Base-by-base conservation (phyloP, 2,113 vertebrate genomes). In the Pseudopodoces humilis region DNA sequence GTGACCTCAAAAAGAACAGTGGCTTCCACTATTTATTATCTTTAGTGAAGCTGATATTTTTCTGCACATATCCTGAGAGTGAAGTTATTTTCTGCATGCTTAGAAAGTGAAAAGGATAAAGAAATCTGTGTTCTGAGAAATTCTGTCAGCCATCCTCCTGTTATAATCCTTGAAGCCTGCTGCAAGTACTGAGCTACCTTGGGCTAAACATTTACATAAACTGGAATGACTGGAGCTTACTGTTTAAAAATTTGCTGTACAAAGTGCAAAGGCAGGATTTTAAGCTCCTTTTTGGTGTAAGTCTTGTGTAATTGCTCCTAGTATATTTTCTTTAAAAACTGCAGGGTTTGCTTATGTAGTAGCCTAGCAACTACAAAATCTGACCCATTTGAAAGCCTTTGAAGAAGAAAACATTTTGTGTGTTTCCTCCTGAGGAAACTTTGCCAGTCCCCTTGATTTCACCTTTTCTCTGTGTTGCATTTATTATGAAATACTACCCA, bases 341-440 rank as follows among this genome's bases (percentile, higher is more conserved):
- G 22, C 41, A 85, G 67, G 28, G 10, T 90, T 94, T 90, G 67
- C 82, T 93, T 93, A 39, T 72, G 14, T 77, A 47, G 90, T 88
- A 90, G 56, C 86, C 67, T 95, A 85, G 90, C 94, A 95, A 94
- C 92, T 90, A 25, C 27, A 83, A 90, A 92, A 76, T 80, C 39
- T 74, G 64, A 78, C 56, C 50, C 24, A 37, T 81, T 46, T 83
- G 52, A 88, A 91, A 82, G 31, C 25, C 75, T 82, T 86, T 63
- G 70, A 72, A 83, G 70, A 72, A 83, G 55, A 88, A 94, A 71
- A 82, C 21, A 62, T 22, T 91, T n/a, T 65, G 13, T 86, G 55
- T 82, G 31, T 88, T 82, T 72, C 78, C 93, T 82, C 27, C 82
- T 86, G 79, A 53, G 83, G 84, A 85, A 85, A 78, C 60, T 55